Conservation (phyloP, 92 coral and sea anemone species). For the Porites divaricata region DNA sequence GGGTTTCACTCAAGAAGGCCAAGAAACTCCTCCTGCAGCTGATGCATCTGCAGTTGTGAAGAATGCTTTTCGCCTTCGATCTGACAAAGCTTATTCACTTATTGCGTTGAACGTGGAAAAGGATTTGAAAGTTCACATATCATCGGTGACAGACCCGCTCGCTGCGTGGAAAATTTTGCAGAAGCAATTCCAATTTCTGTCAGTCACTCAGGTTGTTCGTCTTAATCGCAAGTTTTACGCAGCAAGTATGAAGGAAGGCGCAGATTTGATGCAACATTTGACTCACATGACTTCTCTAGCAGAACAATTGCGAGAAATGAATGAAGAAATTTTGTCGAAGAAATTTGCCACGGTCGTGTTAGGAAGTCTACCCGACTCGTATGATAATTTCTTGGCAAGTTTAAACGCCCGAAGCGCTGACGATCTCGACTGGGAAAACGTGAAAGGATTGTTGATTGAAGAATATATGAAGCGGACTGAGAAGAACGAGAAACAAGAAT, state of each 20-base stretch:
- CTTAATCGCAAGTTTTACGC: slow-evolving; percentile 64
- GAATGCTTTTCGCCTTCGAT: too few relatives aligned
- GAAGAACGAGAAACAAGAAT: slow-evolving; percentile 51
- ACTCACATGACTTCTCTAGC: slow-evolving; percentile 76
- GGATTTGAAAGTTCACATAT: too few relatives aligned
- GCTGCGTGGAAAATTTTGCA: slow-evolving; percentile 62
- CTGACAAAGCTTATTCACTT: too few relatives aligned
- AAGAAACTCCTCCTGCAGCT: background rate
- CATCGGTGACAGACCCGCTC: slow-evolving; percentile 34
- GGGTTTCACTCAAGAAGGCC: too few relatives aligned
- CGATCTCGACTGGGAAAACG: slow-evolving; percentile 72
- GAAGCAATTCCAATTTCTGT: slow-evolving; percentile 57
- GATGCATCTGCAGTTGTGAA: too few relatives aligned
- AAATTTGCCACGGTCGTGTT: slow-evolving; percentile 69
- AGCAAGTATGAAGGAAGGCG: slow-evolving; percentile 68
- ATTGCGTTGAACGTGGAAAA: too few relatives aligned
- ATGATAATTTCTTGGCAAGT: slow-evolving; percentile 66
- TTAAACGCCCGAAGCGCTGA: slow-evolving; percentile 65
- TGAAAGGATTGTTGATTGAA: slow-evolving; percentile 52
- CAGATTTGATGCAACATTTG: slow-evolving; percentile 17
- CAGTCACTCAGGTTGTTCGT: slow-evolving; percentile 69
- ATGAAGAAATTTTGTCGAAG: slow-evolving; percentile 67
- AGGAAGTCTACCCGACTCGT: slow-evolving; percentile 74
- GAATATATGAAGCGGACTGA: slow-evolving; percentile 59
- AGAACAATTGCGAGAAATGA: slow-evolving; percentile 65